phyloP scores from a whole-genome alignment of 1,140 invertebrate genomes.

The Bathynomus jamesi region DNA sequence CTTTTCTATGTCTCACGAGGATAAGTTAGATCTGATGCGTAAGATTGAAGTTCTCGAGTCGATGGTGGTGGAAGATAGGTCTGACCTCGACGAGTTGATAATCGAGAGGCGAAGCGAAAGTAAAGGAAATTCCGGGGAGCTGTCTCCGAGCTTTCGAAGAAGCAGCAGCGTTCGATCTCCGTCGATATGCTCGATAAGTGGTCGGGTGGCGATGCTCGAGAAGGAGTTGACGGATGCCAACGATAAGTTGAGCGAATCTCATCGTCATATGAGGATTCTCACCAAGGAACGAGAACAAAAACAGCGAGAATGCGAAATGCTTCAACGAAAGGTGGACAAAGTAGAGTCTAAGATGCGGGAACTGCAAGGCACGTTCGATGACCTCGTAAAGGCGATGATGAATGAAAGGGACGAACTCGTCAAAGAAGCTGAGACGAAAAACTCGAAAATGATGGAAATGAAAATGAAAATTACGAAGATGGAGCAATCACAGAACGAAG shows the following conservation, averaged over 20 bases:
- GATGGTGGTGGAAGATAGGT: slow-evolving; percentile 24
- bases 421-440: slow-evolving; percentile 32
- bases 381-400: slow-evolving; percentile 40
- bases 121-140: neutral
- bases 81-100: slow-evolving; percentile 13
- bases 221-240: slow-evolving; percentile 40
- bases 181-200: neutral
- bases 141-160: neutral
- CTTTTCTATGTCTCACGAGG: slow-evolving; percentile 11
- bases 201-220: slow-evolving; percentile 20
- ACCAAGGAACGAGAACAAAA: slow-evolving; percentile 46
- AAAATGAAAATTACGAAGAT: neutral
- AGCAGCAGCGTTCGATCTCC: neutral
- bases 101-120: neutral
- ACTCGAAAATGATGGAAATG: neutral
- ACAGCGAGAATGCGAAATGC: slow-evolving; percentile 48
- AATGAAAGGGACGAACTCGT: slow-evolving; percentile 40
- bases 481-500: too few species aligned
- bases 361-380: slow-evolving; percentile 39
- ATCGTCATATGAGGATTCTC: slow-evolving; percentile 33
- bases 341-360: slow-evolving; percentile 44
- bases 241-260: slow-evolving; percentile 38
- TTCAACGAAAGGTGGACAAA: slow-evolving; percentile 44
- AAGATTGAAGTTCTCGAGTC: slow-evolving; percentile 33
- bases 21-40: slow-evolving; percentile 28